Base-by-base conservation (phyloP, 2,888 invertebrate species). In the Drosophila merina region DNA sequence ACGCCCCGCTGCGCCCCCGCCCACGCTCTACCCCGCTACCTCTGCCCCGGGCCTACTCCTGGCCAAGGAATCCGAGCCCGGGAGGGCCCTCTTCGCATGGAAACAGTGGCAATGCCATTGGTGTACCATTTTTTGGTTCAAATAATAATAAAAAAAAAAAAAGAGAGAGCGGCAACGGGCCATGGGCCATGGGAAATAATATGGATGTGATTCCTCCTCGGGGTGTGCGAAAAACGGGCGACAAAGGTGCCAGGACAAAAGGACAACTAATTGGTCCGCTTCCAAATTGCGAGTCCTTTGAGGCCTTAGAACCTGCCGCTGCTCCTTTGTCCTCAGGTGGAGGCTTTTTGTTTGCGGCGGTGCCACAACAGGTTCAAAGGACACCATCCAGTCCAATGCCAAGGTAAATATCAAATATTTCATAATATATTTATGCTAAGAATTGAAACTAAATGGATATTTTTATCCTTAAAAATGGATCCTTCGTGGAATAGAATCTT, bases 191-290 rank as follows among this genome's bases (percentile, higher is more conserved):
- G 70, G 70, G 70, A 70, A 70, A 70, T 71, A 62, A 36, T 36
- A 36, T 38, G 40, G 55, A 54, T 60, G 51, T 36, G 51, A 52
- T 55, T 55, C 26, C 60, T 9, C 7, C 20, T 20, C 20, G 20
- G 31, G 14, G 30, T 45, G 44, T 66, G 64, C 64, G 47, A 64
- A 64, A 64, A 62, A 6, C 63, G 31, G 52, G 52, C 45, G 54
- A 64, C 42, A 57, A 51, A 48, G 60, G 60, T 62, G 60, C 62
- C 62, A 60, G 57, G 47, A 85, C 83, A 82, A 79, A 79, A 20
- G 68, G 45, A 40, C 55, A 68, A 76, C 71, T 85, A 82, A 85
- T 85, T 79, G 71, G 66, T 71, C 26, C 60, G 82, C 56, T 68
- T 66, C 67, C 75, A 72, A 85, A 85, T 68, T 78, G 76, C 66